Base-by-base conservation (phyloP, 37 sponge, comb jelly and placozoan genomes). In the Eunapius fragilis region DNA sequence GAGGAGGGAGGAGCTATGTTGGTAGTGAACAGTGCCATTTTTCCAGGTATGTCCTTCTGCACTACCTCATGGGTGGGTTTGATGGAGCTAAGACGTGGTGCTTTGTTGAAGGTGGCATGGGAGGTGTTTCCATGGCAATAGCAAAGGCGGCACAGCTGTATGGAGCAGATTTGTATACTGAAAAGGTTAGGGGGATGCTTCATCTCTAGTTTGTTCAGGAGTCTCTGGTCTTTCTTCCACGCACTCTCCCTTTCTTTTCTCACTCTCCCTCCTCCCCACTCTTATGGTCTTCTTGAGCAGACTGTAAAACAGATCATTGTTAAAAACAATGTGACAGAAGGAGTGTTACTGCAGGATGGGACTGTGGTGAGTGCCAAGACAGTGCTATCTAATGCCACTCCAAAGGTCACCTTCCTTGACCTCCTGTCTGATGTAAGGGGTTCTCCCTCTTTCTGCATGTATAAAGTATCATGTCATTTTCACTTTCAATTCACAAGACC, bases 301-400 rank as follows among this genome's bases (percentile, higher is more conserved):
- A 81, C 91, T 71, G 98, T 98, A 31, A 32, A 79, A 27, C 73
- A 85, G 80, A 90, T 95, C 71, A 68, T 91, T 27, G 89, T 93
- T n/a, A 49, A 71, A n/a, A 84, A 78, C 38, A 70, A 45, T 6
- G 80, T 26, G 27, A 96, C 78, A 13, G 83, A 38, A 50, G 99
- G 99, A 19, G 94, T 98, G 32, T 23, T 74, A 28, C 85, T 98
- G 69, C 87, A 95, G 32, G 90, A 91, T 87, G 99, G 97, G 3
- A 68, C 81, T 28, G 92, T 91, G 33, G 69, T 98, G 25, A 31
- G 37, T 67, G 88, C 96, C 14, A 89, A 88, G 26, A 79, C 82
- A 7, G 97, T 98, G 7, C 85, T 98, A 28, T 98, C 99, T 5
- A 98, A 98, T 91, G 99, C 99, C 37, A 98, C 99, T 36, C 97